Conservation (phyloP, 1,140 invertebrate genomes). For the Drosophila tsacasi region DNA sequence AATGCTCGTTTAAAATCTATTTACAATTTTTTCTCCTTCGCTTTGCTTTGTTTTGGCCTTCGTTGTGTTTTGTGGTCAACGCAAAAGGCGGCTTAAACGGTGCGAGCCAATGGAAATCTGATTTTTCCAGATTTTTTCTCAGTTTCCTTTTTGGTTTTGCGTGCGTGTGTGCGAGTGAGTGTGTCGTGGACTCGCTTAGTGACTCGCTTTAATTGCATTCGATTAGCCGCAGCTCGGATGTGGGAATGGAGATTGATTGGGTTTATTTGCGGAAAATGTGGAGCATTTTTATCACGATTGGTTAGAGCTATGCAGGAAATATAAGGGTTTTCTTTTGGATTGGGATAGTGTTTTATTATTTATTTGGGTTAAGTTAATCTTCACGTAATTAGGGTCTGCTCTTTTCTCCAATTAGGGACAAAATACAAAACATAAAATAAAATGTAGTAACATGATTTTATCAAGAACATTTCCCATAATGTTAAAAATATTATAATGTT, state of each 20-base stretch:
- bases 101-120: slow-evolving; percentile 53
- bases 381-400: not conserved
- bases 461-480: not conserved
- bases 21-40: slow-evolving; percentile 60
- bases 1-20: slow-evolving; percentile 71
- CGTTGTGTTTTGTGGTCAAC: slow-evolving; percentile 35
- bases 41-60: slow-evolving; percentile 63
- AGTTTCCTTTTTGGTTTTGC: not conserved
- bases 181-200: slow-evolving; percentile 13
- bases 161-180: slow-evolving; percentile 26
- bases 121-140: slow-evolving; percentile 31
- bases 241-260: slow-evolving; percentile 13
- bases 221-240: slow-evolving; percentile 38
- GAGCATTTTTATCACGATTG: slow-evolving; percentile 29
- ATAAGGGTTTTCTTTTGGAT: not conserved
- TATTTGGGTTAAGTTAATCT: not conserved
- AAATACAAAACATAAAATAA: not conserved
- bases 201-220: slow-evolving; percentile 48
- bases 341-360: not conserved
- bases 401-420: not conserved
- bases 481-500: not conserved
- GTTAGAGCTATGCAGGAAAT: not conserved
- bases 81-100: slow-evolving; percentile 53
- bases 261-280: slow-evolving; percentile 20
- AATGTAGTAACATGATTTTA: not conserved